Evolutionary conservation across 2,797 vertebrate species (phyloP).

Genomic region (Diglossa cyanea): DNA sequence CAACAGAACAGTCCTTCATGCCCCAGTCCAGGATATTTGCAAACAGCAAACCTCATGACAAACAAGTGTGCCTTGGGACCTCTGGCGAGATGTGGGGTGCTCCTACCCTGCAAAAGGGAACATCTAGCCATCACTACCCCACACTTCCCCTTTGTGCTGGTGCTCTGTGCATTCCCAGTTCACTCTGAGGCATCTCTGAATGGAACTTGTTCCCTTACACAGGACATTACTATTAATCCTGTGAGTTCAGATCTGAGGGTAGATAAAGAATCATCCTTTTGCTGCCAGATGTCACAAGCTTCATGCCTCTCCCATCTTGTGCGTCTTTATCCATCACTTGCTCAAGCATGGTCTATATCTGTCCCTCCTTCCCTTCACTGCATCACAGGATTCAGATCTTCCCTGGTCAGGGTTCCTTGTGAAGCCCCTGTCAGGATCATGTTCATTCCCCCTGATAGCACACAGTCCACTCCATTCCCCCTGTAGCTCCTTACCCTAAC

Average conservation of each 20-base stretch:
- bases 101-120: not conserved
- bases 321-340: not conserved
- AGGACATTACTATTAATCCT: not conserved
- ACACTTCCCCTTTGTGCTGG: not conserved
- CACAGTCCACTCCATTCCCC: not conserved
- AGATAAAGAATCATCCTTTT: not conserved
- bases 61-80: accelerated
- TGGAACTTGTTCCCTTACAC: not conserved
- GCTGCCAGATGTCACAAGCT: not conserved
- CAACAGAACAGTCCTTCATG: not conserved
- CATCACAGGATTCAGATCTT: not conserved
- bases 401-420: not conserved
- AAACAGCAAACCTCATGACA: not conserved
- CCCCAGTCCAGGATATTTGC: not conserved
- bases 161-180: not conserved
- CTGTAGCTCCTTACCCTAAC: not conserved
- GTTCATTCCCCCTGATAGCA: not conserved
- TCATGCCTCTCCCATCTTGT: not conserved
- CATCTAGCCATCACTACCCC: not conserved
- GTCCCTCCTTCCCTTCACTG: not conserved
- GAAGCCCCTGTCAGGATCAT: not conserved
- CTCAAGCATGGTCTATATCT: not conserved
- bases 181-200: not conserved
- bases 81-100: not conserved
- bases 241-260: not conserved